Percentiles rank a stretch among this genome's conserved stretches.
Evolutionary conservation across 2,113 vertebrate genomes (phyloP).

Genomic region (Pseudorasbora parva): DNA sequence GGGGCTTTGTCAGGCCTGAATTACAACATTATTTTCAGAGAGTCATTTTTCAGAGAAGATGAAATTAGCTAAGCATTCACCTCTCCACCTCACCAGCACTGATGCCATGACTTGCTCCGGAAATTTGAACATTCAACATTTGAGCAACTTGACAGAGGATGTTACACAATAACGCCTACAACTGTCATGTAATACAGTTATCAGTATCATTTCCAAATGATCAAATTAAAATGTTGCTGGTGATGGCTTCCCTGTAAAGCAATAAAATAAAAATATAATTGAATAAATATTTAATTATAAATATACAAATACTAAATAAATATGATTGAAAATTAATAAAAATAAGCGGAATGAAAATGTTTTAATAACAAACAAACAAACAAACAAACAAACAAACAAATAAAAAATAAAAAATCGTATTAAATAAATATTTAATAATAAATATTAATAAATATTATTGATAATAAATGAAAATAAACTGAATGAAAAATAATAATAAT

Average conservation of each 20-base stretch:
- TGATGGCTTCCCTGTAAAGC: neutral
- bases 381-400: too few relatives aligned
- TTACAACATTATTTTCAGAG: conserved; percentile 38
- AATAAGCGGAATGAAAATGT: too few relatives aligned
- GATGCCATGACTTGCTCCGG: neutral
- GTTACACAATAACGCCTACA: neutral
- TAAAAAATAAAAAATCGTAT: too few relatives aligned
- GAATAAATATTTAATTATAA: too few relatives aligned
- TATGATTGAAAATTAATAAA: too few relatives aligned
- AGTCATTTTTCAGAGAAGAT: neutral
- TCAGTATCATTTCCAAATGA: neutral
- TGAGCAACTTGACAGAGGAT: conserved; percentile 2
- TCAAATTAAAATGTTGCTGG: neutral
- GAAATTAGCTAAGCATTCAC: neutral
- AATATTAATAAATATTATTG: too few relatives aligned
- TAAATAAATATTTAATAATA: too few relatives aligned
- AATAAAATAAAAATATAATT: neutral
- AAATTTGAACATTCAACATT: neutral
- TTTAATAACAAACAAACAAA: too few relatives aligned
- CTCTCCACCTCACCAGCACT: neutral
- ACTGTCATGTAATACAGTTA: neutral
- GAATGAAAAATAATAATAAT: too few relatives aligned
- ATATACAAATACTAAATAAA: too few relatives aligned
- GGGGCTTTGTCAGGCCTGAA: conserved; percentile 44
- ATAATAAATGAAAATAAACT: too few relatives aligned